A percentile compares a stretch with the other conserved stretches of the same genome.
Conservation (phyloP, 2,113 vertebrate genomes). For the Delphinapterus leucas region DNA sequence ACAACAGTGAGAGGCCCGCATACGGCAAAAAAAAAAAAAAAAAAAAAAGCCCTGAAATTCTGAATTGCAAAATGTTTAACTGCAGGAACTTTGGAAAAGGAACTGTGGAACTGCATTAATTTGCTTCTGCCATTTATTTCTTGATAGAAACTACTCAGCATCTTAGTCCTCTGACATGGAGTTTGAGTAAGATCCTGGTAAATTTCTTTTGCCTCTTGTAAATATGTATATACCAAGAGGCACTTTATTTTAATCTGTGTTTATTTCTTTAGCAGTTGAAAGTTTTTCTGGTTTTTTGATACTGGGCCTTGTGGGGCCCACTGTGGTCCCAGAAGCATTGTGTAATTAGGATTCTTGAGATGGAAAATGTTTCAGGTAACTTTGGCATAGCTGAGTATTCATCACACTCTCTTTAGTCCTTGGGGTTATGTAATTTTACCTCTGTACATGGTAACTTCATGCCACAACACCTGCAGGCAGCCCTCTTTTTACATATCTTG, state of each 20-base stretch:
- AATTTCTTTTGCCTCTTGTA: neutral
- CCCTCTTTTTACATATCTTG: slow-evolving; percentile 10
- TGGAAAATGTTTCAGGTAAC: neutral
- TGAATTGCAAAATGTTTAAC: neutral
- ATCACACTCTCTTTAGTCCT: neutral
- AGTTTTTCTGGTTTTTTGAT: slow-evolving; percentile 9
- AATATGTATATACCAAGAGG: neutral
- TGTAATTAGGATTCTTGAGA: slow-evolving; percentile 29
- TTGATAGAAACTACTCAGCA: neutral
- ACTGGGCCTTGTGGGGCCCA: neutral
- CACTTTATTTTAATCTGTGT: slow-evolving; percentile 20
- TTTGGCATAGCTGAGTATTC: neutral
- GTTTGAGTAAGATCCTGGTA: slow-evolving; percentile 36
- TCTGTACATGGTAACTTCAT: neutral
- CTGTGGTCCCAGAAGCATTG: neutral
- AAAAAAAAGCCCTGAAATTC: neutral
- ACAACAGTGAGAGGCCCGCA: too few species aligned
- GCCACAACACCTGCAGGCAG: neutral
- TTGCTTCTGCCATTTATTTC: neutral
- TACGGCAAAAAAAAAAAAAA: too few species aligned
- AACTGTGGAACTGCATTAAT: neutral
- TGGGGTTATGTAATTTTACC: neutral
- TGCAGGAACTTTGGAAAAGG: neutral
- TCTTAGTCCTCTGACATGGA: neutral
- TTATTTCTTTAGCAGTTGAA: slow-evolving; percentile 34